Evolutionary conservation across 2,113 vertebrate genomes (phyloP).

Genomic region (Martes martes): DNA sequence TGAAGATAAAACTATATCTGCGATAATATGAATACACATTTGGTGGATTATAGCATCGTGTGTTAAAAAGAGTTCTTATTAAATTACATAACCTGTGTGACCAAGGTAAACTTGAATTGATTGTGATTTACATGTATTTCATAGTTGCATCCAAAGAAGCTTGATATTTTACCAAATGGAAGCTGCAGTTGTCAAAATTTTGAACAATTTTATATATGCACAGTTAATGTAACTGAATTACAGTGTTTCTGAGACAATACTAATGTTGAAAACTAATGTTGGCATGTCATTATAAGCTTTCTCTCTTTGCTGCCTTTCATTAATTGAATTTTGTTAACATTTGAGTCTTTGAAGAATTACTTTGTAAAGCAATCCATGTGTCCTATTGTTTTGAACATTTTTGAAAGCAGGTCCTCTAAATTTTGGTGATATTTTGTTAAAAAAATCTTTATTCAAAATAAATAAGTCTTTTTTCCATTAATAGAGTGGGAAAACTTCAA

Average conservation of each 20-base stretch:
- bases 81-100: neutral
- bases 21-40: neutral
- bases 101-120: neutral
- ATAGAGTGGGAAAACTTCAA: neutral
- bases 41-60: neutral
- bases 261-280: neutral
- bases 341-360: neutral
- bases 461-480: neutral
- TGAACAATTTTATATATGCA: neutral
- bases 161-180: neutral
- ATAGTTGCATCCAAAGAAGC: neutral
- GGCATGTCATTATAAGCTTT: neutral
- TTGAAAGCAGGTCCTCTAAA: neutral
- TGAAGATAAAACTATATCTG: conserved; percentile 15
- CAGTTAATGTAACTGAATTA: neutral
- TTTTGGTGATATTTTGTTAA: neutral
- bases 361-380: neutral
- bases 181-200: neutral
- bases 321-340: neutral
- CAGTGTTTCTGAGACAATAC: neutral
- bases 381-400: conserved; percentile 2
- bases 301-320: neutral
- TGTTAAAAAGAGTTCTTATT: neutral
- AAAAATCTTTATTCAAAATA: neutral
- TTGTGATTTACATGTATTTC: neutral